phyloP scores from a whole-genome alignment of 2,113 vertebrate species.

The Pelmatolapia mariae region DNA sequence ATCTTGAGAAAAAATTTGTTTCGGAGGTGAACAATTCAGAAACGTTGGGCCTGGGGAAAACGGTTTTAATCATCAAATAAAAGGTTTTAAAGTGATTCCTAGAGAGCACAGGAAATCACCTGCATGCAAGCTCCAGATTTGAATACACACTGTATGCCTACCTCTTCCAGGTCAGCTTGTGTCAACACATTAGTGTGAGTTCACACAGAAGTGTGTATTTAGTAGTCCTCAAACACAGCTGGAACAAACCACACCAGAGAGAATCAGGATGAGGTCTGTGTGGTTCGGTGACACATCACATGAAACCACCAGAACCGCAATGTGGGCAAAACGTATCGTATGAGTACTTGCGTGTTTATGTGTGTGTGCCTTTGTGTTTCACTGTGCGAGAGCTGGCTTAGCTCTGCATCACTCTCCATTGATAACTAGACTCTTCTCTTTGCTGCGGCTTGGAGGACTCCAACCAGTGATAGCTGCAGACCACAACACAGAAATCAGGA shows the following conservation, averaged over 20 bases:
- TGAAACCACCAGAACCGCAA: slow-evolving; percentile 4
- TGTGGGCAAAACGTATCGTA: not conserved
- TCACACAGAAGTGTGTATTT: slow-evolving; percentile 18
- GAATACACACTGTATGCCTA: not conserved
- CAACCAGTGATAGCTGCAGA: slow-evolving; percentile 10
- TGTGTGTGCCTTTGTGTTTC: not conserved
- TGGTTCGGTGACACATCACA: slow-evolving; percentile 11
- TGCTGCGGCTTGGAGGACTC: slow-evolving; percentile 31
- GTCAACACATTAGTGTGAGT: not conserved
- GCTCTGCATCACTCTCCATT: not conserved
- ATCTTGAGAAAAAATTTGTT: not conserved
- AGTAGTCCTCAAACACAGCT: slow-evolving; percentile 34
- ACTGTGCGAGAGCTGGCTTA: not conserved
- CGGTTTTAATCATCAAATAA: not conserved
- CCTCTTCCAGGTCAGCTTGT: not conserved
- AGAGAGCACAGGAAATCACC: not conserved
- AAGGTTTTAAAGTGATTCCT: not conserved
- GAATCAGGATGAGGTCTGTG: not conserved
- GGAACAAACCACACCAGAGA: slow-evolving; percentile 24
- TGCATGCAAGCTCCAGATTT: not conserved
- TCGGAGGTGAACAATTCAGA: not conserved
- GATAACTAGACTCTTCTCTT: slow-evolving; percentile 6
- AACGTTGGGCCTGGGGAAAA: not conserved
- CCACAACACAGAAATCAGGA: slow-evolving; percentile 37
- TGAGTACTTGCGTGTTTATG: not conserved